phyloP scores from a whole-genome alignment of 2,797 vertebrate species.

The Pterois miles region DNA sequence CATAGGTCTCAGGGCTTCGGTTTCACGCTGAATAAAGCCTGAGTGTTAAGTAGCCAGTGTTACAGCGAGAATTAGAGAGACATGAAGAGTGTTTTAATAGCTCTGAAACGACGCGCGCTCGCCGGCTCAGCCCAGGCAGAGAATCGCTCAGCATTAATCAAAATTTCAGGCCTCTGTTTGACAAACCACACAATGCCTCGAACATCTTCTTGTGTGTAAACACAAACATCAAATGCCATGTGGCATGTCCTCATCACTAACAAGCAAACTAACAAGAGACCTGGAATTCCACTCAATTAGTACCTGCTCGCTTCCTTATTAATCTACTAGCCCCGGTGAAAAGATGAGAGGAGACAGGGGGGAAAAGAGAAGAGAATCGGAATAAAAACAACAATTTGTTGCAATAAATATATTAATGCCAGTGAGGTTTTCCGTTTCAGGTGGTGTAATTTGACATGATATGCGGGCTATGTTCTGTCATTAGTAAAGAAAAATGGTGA shows the following conservation, averaged over 20 bases:
- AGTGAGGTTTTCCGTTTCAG: conserved; percentile 80
- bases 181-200: conserved; percentile 73
- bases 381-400: conserved; percentile 74
- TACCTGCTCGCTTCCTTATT: conserved; percentile 76
- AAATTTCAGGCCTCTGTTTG: conserved; percentile 69
- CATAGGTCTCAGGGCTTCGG: conserved; percentile 46
- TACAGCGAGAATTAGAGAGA: conserved; percentile 60
- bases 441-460: conserved; percentile 89
- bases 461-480: conserved; percentile 86
- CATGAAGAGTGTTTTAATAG: conserved; percentile 53
- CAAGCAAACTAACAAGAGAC: conserved; percentile 79
- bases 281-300: conserved; percentile 83
- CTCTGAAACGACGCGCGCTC: conserved; percentile 27
- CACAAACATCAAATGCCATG: conserved; percentile 79
- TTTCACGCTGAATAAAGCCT: conserved; percentile 58
- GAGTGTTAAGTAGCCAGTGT: conserved; percentile 58
- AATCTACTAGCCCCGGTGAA: conserved; percentile 76
- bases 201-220: conserved; percentile 71
- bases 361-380: conserved; percentile 33
- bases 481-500: conserved; percentile 84
- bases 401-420: conserved; percentile 83
- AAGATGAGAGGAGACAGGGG: conserved; percentile 70
- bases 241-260: conserved; percentile 80
- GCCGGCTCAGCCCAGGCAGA: conserved; percentile 51
- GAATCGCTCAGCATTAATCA: conserved; percentile 71